Evolutionary conservation across 2,797 vertebrate genomes (phyloP), one percentile per base, ranked within the genome.

Genomic region (Mormyrus hasselquistii): DNA sequence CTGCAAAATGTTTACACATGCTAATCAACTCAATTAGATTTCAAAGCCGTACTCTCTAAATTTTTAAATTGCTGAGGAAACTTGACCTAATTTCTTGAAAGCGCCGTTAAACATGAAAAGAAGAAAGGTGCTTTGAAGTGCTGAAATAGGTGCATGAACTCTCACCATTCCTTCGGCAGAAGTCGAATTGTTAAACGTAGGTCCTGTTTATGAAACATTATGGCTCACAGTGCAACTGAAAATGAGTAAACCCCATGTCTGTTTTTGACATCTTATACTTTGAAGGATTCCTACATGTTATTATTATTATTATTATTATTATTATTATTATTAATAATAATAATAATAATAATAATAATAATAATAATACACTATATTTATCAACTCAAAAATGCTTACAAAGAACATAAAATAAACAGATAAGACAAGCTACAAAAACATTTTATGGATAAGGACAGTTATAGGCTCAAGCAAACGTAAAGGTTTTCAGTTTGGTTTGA

Each of bases 1-100:
- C 73, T 79, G 73, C 47, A 4, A 47, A 44, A 84, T 50, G 90
- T 96, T 96, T 96, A 94, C 94, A 95, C 94, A 94, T 91, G 89
- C 90, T 95, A 93, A 87, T 94, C 88, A 88, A 91, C 90, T 93
- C 94, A 94, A 95, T 95, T 96, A 94, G 92, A 92, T 96, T 96
- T 97, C 95, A 95, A 95, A 96, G 92, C 94, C 83, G 91, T 94
- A 90, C 92, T 90, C 91, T 95, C 95, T 92, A 93, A 96, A 94
- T 96, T 94, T 91, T 93, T 90, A 94, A 95, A 95, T 95, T 94
- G 93, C 95, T 94, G 93, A 93, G 93, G 94, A 96, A 96, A 96
- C 91, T 88, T 95, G 94, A 94, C 94, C 94, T 95, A 93, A 89
- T 94, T 96, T 96, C 92, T 95, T 94, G 90, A 94, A 94, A 94